Base-by-base conservation (phyloP, 1,140 invertebrate genomes). In the Copidosoma floridanum region DNA sequence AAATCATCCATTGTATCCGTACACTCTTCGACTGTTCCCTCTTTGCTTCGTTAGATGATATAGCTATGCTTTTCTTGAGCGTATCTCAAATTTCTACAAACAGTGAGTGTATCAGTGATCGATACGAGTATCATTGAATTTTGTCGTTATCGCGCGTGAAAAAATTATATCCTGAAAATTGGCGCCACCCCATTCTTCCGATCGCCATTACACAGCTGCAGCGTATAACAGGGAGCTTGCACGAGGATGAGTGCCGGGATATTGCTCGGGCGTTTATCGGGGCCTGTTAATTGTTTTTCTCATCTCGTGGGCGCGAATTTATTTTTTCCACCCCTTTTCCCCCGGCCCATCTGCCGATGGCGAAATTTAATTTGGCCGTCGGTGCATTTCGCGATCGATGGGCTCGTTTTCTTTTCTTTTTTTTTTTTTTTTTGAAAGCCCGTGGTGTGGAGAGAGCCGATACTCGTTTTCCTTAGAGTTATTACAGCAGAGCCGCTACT, bases 251-350 rank as follows among this genome's bases (percentile, higher is more conserved):
- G 65, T 61, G 65, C 64, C 57, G 61, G 65, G 65, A 67, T 71
- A 72, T 72, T 72, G 64, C 66, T 43, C 24, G 3, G 58, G 51
- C 65, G 64, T 43, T 70, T 71, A 71, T 72, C 71, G 65, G 53
- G n/a, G 56, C 65, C 56, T 71, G 66, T 71, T 71, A 71, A 72
- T 72, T 72, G 69, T 71, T 71, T 68, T 68, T 65, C 61, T 57
- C 61, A 43, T 23, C 38, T n/a, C n/a, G n/a, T n/a, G n/a, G n/a
- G 41, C 32, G 57, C 64, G 60, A 65, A 65, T 61, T 65, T 68
- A 63, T 61, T 64, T 65, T 60, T 65, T 48, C 46, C 58, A 29
- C 57, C 32, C 18, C 10, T 20, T 41, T 16, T n/a, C 18, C 18
- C 0, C 1, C 18, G 37, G 14, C 18, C 37, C 18, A 29, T 54